These are phyloP conservation scores for Tetraodon nigroviridis DNA, from an alignment of 2,113 vertebrate species.

Conservation along the genomic window DNA sequence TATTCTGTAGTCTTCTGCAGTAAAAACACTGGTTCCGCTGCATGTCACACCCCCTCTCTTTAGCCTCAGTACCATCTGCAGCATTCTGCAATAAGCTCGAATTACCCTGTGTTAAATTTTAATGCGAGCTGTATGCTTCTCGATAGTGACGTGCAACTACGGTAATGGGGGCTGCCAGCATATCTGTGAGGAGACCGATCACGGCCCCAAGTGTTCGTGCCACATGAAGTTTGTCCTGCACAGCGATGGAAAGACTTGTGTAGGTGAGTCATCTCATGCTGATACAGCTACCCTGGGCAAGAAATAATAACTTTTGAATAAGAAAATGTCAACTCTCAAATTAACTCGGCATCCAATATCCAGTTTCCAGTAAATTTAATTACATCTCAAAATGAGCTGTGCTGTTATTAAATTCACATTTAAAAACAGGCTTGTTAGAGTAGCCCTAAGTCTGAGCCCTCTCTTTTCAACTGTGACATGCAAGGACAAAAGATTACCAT, in stretches of 20 bases:
- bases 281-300: constrained; percentile 13
- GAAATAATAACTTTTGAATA: constrained; percentile 15
- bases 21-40: neutral
- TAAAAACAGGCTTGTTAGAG: constrained; percentile 23
- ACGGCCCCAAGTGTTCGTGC: constrained; percentile 91
- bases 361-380: constrained; percentile 27
- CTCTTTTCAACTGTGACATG: constrained; percentile 57
- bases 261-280: constrained; percentile 82
- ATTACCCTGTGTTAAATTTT: neutral
- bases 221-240: constrained; percentile 96
- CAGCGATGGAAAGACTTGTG: constrained; percentile 92
- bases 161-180: constrained; percentile 98
- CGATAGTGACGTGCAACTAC: constrained; percentile 95
- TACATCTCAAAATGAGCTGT: constrained; percentile 31
- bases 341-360: constrained; percentile 20
- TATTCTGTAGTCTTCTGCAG: neutral
- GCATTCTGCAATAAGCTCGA: no score
- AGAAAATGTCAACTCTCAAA: constrained; percentile 10
- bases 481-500: constrained; percentile 66
- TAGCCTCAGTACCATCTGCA: neutral
- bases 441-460: constrained; percentile 24
- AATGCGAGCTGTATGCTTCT: constrained; percentile 23
- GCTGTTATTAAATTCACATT: constrained; percentile 21
- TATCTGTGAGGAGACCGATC: constrained; percentile 93
- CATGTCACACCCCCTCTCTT: neutral